Percentiles rank a stretch among this genome's conserved stretches.
Conservation (phyloP, 64 coral and sea anemone genomes). For the Stylophora pistillata region DNA sequence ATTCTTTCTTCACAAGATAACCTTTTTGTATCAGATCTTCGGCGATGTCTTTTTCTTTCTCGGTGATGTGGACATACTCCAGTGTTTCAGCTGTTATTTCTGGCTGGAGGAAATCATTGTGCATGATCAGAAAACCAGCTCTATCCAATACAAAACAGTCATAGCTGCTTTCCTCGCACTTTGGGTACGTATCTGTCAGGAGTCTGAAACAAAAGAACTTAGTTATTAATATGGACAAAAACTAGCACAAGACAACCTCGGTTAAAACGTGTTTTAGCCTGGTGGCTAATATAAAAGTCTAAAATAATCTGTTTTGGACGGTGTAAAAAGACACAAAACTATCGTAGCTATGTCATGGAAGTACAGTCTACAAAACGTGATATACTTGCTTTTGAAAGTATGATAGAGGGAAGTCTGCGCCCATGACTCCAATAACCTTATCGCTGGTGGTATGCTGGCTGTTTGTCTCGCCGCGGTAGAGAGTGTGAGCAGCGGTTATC, state of each 20-base stretch:
- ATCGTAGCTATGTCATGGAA: background rate
- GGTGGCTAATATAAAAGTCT: no score
- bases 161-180: no score
- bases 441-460: background rate
- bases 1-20: background rate
- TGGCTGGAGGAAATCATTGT: conserved; percentile 24
- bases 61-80: conserved; percentile 42
- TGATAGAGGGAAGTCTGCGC: conserved; percentile 42
- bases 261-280: no score
- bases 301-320: background rate
- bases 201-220: background rate
- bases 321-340: background rate
- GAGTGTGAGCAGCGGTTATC: conserved; percentile 17
- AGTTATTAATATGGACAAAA: background rate
- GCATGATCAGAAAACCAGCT: conserved; percentile 21
- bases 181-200: background rate
- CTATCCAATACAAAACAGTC: conserved; percentile 26
- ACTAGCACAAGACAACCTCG: no score
- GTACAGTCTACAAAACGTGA: background rate
- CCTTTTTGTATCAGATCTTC: conserved; percentile 38
- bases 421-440: conserved; percentile 38
- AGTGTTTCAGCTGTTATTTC: background rate
- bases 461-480: background rate
- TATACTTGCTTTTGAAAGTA: conserved; percentile 38
- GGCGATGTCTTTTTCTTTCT: conserved; percentile 6